phyloP scores from a whole-genome alignment of 2,888 invertebrate species.

The Polietes domitor region DNA sequence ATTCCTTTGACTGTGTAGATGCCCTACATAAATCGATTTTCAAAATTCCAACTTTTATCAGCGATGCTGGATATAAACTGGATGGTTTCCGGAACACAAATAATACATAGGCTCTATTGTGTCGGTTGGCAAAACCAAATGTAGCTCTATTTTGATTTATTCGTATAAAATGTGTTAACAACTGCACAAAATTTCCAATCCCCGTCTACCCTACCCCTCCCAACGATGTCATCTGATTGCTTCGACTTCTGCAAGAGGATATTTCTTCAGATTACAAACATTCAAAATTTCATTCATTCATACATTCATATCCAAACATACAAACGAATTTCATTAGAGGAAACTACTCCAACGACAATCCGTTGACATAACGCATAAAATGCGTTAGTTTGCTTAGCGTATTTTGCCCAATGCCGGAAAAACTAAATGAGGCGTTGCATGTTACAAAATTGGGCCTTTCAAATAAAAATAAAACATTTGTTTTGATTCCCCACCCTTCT shows the following conservation, averaged over 20 bases:
- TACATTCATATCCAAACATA: neutral
- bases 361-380: neutral
- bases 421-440: slow-evolving; percentile 37
- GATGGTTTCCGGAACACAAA: too few relatives aligned
- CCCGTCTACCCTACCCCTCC: too few relatives aligned
- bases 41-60: too few relatives aligned
- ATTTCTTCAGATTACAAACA: neutral
- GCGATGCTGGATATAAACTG: too few relatives aligned
- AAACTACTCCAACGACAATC: neutral
- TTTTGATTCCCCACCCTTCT: slow-evolving; percentile 7
- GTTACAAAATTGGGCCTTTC: slow-evolving; percentile 21
- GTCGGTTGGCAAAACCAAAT: too few relatives aligned
- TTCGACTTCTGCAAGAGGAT: neutral
- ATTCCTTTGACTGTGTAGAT: too few relatives aligned
- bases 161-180: too few relatives aligned
- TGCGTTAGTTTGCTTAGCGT: neutral
- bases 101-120: too few relatives aligned
- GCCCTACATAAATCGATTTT: too few relatives aligned
- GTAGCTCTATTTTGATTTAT: too few relatives aligned
- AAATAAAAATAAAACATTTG: slow-evolving; percentile 20
- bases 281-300: neutral
- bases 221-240: neutral
- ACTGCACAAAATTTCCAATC: too few relatives aligned
- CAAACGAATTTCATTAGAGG: neutral
- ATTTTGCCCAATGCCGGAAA: slow-evolving; percentile 16